Evolutionary conservation across 2,113 vertebrate species (phyloP).

Genomic region (Takifugu flavidus): DNA sequence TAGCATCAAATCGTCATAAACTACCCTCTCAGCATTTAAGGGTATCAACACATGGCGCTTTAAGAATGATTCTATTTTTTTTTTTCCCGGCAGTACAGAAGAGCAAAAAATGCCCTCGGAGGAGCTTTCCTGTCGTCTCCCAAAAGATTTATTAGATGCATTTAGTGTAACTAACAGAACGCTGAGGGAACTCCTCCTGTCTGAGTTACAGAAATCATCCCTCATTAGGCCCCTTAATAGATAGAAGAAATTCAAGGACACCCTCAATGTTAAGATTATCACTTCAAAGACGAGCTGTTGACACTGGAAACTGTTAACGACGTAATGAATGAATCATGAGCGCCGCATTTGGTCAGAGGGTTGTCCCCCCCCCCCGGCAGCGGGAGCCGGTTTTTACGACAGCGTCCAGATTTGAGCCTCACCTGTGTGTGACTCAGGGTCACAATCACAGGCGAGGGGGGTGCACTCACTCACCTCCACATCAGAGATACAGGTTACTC

Average conservation of each 20-base stretch:
- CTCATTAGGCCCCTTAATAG: conserved; percentile 74
- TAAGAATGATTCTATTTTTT: background rate
- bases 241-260: conserved; percentile 69
- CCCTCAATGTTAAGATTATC: conserved; percentile 75
- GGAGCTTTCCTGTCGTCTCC: conserved; percentile 41
- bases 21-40: background rate
- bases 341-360: conserved; percentile 58
- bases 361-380: conserved; percentile 39
- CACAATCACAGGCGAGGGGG: conserved; percentile 33
- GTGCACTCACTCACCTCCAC: background rate
- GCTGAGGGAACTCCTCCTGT: conserved; percentile 63
- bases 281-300: conserved; percentile 78
- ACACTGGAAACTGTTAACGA: conserved; percentile 69
- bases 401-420: conserved; percentile 40
- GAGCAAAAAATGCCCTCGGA: conserved; percentile 7
- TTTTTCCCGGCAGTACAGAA: conserved; percentile 5
- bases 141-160: conserved; percentile 62
- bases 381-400: conserved; percentile 45
- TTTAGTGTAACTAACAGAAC: conserved; percentile 68
- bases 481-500: too few species aligned
- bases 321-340: conserved; percentile 74
- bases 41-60: background rate
- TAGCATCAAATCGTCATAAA: background rate
- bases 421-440: conserved; percentile 40
- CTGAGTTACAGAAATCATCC: conserved; percentile 72